Evolutionary conservation across 1,140 invertebrate species (phyloP), one percentile per base, ranked within the genome.

Genomic region (Pogonus chalceus): DNA sequence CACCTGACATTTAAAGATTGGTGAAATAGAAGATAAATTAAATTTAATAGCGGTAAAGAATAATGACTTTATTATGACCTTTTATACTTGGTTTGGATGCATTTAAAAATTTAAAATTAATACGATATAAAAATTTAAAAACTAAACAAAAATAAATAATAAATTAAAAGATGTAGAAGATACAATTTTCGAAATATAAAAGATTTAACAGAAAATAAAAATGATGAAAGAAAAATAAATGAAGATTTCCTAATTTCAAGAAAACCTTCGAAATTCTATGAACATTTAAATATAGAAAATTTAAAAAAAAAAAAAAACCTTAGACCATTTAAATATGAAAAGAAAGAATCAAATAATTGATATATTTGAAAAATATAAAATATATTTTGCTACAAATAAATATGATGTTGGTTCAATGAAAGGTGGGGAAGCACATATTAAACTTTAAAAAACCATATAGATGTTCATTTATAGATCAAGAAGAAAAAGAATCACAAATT

Each of bases 401-500:
- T 68, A 39, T 60, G 53, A 60, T 57, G 54, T 56, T 55, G 65
- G 60, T 43, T 62, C n/a, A n/a, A n/a, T n/a, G n/a, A n/a, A n/a
- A n/a, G n/a, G n/a, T n/a, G n/a, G n/a, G n/a, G n/a, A n/a, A 61
- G 64, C 61, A 53, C 57, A 37, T 12, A 65, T 65, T 23, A 60
- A 65, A 50, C 46, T 66, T 52, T 58, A 64, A 61, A 53, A 62
- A 58, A 37, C 64, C 60, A n/a, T 63, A 66, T 43, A 60, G 65
- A 54, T 68, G 65, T 35, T 53, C 58, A 3, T 14, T 61, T 16
- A 52, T 58, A 50, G 65, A 68, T 49, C 61, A 62, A 62, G 61
- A 58, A 46, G 64, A 67, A 52, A 68, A 65, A 49, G 63, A 64
- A 54, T 31, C 59, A 26, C 62, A 68, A 59, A 54, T 66, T 46